These are phyloP conservation scores for Corythornis cristatus DNA, from an alignment of 2,113 vertebrate genomes.

Conservation along the genomic window DNA sequence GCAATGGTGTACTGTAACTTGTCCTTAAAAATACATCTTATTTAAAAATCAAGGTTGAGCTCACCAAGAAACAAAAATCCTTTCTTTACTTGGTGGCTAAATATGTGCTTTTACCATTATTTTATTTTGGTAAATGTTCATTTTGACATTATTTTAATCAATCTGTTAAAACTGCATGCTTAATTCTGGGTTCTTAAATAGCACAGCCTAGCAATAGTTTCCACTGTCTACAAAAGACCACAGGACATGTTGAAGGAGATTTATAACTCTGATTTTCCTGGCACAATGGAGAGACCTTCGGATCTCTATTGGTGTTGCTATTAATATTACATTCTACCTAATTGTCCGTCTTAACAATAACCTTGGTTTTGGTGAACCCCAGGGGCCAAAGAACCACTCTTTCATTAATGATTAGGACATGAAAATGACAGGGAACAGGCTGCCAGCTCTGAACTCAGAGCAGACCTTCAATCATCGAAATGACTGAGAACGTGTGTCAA, in stretches of 20 bases:
- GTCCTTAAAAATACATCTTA: background rate
- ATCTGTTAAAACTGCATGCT: background rate
- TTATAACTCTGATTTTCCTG: constrained; percentile 39
- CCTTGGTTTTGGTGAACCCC: constrained; percentile 4
- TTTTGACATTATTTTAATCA: constrained; percentile 16
- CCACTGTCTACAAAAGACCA: constrained; percentile 18
- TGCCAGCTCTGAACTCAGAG: constrained; percentile 7
- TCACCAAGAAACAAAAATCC: background rate
- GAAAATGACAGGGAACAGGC: constrained; percentile 36
- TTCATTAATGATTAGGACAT: constrained; percentile 26
- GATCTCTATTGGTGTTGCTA: background rate
- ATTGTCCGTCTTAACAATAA: constrained; percentile 3
- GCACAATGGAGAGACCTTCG: constrained; percentile 11
- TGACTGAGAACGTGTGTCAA: constrained; percentile 2
- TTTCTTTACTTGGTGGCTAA: background rate
- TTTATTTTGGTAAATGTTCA: background rate
- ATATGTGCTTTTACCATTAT: background rate
- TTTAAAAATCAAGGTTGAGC: background rate
- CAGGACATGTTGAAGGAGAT: constrained; percentile 35
- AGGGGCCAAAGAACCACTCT: constrained; percentile 47
- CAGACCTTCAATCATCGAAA: background rate
- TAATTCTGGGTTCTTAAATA: background rate
- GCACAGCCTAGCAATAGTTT: constrained; percentile 47
- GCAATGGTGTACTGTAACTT: background rate
- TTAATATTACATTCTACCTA: constrained; percentile 15